These are phyloP conservation scores for Takifugu bimaculatus DNA, from an alignment of 2,113 vertebrate genomes.

Conservation along the genomic window DNA sequence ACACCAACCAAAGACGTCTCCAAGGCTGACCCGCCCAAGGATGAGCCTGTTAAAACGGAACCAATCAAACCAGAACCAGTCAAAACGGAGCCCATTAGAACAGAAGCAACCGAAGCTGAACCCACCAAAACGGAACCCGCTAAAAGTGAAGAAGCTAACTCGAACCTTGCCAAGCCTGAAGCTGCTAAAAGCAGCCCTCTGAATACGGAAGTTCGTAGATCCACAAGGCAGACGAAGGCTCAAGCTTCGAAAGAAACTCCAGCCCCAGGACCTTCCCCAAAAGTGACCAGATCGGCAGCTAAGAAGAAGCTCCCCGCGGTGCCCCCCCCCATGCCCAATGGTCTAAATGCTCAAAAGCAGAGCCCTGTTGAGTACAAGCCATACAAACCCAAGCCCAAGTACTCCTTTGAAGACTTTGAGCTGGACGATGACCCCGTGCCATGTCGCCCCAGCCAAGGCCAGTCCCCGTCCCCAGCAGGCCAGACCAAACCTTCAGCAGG, in stretches of 20 bases:
- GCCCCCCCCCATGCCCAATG: slow-evolving; percentile 77
- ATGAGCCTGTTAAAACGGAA: slow-evolving; percentile 14
- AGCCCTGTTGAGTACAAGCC: slow-evolving; percentile 74
- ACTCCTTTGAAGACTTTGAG: slow-evolving; percentile 76
- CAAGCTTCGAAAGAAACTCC: slow-evolving; percentile 33
- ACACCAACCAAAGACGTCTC: slow-evolving; percentile 22
- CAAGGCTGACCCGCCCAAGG: slow-evolving; percentile 12
- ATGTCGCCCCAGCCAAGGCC: slow-evolving; percentile 20
- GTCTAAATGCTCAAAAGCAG: slow-evolving; percentile 61
- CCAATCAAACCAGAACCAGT: slow-evolving; percentile 9
- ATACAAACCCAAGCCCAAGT: slow-evolving; percentile 76
- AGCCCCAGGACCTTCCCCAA: slow-evolving; percentile 34
- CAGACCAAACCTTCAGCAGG: slow-evolving; percentile 21
- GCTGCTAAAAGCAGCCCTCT: slow-evolving; percentile 11
- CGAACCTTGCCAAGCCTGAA: slow-evolving; percentile 20
- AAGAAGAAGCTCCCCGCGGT: slow-evolving; percentile 66
- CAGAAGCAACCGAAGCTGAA: slow-evolving; percentile 21
- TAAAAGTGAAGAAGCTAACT: slow-evolving; percentile 28
- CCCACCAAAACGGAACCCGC: neutral
- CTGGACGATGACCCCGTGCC: slow-evolving; percentile 72
- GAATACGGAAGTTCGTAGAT: slow-evolving; percentile 32
- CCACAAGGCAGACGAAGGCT: slow-evolving; percentile 52
- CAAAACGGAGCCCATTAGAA: neutral
- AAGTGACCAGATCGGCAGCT: slow-evolving; percentile 50
- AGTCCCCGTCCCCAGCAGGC: neutral